A percentile compares a stretch with the other conserved stretches of the same genome.
Conservation (phyloP, 2,888 invertebrate genomes). For the Hyalella azteca region DNA sequence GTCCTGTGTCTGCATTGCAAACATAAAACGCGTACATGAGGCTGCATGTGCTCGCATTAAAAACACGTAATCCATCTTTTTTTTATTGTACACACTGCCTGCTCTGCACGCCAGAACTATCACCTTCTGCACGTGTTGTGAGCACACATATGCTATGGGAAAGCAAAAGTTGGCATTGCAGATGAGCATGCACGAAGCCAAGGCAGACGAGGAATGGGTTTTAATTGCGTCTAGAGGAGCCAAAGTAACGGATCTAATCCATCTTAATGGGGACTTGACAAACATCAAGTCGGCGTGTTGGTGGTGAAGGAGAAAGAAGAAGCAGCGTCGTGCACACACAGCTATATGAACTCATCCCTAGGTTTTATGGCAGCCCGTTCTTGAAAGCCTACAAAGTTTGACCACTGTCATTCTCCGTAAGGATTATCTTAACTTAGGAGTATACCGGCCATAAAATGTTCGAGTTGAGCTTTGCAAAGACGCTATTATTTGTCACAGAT, state of each 20-base stretch:
- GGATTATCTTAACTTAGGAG: slow-evolving; percentile 29
- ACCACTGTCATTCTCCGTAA: slow-evolving; percentile 20
- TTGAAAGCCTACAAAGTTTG: slow-evolving; percentile 28
- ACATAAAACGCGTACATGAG: no score
- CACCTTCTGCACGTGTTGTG: no score
- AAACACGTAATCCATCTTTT: no score
- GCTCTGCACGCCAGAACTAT: no score
- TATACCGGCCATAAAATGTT: slow-evolving; percentile 34
- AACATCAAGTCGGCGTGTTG: slow-evolving; percentile 19
- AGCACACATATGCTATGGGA: no score
- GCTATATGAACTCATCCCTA: slow-evolving; percentile 31
- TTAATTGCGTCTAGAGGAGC: slow-evolving; percentile 19
- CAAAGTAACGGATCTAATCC: slow-evolving; percentile 26
- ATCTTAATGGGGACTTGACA: slow-evolving; percentile 3
- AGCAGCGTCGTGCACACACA: neutral
- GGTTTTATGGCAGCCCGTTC: slow-evolving; percentile 10
- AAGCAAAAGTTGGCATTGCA: no score
- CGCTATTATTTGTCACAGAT: slow-evolving; percentile 26
- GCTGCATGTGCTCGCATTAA: no score
- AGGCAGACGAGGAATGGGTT: slow-evolving; percentile 18
- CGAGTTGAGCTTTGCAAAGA: slow-evolving; percentile 24
- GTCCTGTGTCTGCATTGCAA: no score
- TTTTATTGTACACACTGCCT: no score
- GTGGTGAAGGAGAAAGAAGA: neutral
- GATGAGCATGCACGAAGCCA: neutral